Percentiles rank a stretch among this genome's conserved stretches.
Conservation (phyloP, 2,113 vertebrate genomes). For the Fregata magnificens region DNA sequence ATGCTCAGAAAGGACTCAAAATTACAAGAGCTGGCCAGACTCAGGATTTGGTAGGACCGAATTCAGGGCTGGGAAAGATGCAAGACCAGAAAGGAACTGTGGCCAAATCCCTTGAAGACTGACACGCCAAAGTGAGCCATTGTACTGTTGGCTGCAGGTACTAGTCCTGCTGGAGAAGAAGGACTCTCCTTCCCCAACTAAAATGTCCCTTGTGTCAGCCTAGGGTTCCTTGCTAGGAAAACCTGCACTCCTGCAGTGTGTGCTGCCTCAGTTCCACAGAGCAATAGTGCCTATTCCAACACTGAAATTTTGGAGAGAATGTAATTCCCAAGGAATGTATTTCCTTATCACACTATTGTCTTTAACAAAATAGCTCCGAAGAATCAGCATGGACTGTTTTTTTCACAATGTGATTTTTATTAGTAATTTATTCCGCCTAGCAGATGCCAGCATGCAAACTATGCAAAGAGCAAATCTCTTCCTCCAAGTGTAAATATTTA, state of each 20-base stretch:
- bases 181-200: background rate
- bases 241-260: background rate
- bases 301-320: background rate
- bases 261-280: background rate
- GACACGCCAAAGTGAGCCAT: background rate
- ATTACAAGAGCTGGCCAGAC: background rate
- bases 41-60: background rate
- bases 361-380: background rate
- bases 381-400: background rate
- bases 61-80: background rate
- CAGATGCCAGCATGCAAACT: slow-evolving; percentile 40
- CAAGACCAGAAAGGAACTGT: background rate
- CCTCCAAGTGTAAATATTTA: slow-evolving; percentile 49
- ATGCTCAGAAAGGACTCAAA: background rate
- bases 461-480: slow-evolving; percentile 36
- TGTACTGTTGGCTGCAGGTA: background rate
- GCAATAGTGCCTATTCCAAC: background rate
- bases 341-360: background rate
- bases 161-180: background rate
- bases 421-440: slow-evolving; percentile 29
- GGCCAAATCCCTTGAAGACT: background rate
- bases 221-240: background rate
- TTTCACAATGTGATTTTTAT: background rate
- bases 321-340: background rate
- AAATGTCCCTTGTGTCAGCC: background rate